These are phyloP conservation scores for Papilio dardanus DNA, from an alignment of 1,140 invertebrate species.

Conservation along the genomic window DNA sequence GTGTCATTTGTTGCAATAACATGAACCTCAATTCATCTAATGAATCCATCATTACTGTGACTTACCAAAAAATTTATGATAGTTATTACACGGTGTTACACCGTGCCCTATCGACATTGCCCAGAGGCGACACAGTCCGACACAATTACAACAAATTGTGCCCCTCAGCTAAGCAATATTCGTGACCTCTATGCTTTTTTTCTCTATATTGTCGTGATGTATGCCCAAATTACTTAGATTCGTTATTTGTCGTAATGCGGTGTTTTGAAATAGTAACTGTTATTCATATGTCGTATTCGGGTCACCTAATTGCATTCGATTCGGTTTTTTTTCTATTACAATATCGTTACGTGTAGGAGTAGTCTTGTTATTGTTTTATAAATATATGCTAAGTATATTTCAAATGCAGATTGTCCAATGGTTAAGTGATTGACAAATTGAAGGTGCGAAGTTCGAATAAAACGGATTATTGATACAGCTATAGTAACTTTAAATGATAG, in stretches of 20 bases:
- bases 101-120: conserved; percentile 59
- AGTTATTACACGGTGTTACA: conserved; percentile 9
- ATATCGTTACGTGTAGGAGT: neutral
- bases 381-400: neutral
- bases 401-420: neutral
- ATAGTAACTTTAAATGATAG: too few species aligned
- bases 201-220: conserved; percentile 44
- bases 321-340: neutral
- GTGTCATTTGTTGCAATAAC: neutral
- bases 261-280: neutral
- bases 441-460: neutral
- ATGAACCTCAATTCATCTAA: neutral
- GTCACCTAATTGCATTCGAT: conserved; percentile 27
- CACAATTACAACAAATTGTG: conserved; percentile 71
- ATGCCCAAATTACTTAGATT: conserved; percentile 37
- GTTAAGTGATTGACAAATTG: neutral
- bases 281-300: neutral
- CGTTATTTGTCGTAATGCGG: conserved; percentile 12
- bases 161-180: conserved; percentile 56
- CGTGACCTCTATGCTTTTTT: conserved; percentile 43
- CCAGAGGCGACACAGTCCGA: conserved; percentile 62
- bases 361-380: conserved; percentile 17
- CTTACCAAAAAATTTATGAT: conserved; percentile 2
- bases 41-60: neutral
- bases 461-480: neutral